Evolutionary conservation across 1,140 invertebrate genomes (phyloP).

Genomic region (Geopemphigus sp.): DNA sequence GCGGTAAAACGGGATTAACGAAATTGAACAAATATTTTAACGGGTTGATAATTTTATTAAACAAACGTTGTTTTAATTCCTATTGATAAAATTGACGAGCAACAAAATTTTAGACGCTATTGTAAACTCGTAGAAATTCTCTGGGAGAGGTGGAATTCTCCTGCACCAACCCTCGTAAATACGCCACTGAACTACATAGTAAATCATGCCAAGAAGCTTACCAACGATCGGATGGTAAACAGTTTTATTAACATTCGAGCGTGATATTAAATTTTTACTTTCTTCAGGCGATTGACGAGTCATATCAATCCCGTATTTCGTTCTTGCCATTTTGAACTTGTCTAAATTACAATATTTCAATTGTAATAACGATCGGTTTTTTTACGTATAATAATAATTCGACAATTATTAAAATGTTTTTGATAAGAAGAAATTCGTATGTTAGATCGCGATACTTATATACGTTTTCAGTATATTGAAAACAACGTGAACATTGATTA

Average conservation of each 20-base stretch:
- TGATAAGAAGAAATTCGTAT: background rate
- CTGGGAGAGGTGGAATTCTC: too few species aligned
- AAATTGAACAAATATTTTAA: too few species aligned
- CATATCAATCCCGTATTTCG: slow-evolving; percentile 36
- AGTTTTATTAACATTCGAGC: slow-evolving; percentile 34
- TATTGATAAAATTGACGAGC: too few species aligned
- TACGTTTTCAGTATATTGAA: too few species aligned
- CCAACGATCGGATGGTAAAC: slow-evolving; percentile 37
- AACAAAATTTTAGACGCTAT: too few species aligned
- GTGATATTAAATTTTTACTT: slow-evolving; percentile 30
- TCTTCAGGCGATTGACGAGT: slow-evolving; percentile 28
- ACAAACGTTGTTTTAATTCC: too few species aligned
- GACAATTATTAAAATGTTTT: background rate
- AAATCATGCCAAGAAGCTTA: slow-evolving; percentile 44
- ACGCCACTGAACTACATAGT: slow-evolving; percentile 34
- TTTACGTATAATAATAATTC: background rate
- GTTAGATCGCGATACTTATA: too few species aligned
- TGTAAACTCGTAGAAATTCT: too few species aligned
- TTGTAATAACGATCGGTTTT: slow-evolving; percentile 11
- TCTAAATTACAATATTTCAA: slow-evolving; percentile 45
- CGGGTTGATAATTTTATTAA: too few species aligned
- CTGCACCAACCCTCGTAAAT: too few species aligned
- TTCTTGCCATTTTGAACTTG: slow-evolving; percentile 42
- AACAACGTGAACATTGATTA: too few species aligned
- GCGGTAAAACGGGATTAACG: too few species aligned